These are phyloP conservation scores for Mechanitis messenoides DNA, from an alignment of 2,888 invertebrate genomes.

Conservation along the genomic window DNA sequence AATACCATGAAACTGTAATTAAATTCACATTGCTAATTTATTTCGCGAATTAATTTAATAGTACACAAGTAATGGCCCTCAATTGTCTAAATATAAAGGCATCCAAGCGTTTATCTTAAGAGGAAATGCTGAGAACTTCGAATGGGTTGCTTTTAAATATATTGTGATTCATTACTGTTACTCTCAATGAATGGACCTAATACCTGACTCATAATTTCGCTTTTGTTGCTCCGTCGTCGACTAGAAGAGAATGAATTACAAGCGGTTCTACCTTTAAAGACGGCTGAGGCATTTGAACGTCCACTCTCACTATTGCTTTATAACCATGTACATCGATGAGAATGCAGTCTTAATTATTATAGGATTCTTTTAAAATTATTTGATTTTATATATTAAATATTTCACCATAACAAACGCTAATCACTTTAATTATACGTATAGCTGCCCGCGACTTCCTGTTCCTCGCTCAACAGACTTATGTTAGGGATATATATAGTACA, in stretches of 20 bases:
- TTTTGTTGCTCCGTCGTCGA: conserved; percentile 2
- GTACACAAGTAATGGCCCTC: conserved; percentile 61
- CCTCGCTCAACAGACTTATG: too few relatives aligned
- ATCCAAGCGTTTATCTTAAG: background rate
- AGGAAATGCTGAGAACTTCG: background rate
- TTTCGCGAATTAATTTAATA: conserved; percentile 65
- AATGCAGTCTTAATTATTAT: too few relatives aligned
- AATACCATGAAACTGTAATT: too few relatives aligned
- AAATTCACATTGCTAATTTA: conserved; percentile 63
- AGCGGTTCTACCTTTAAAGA: background rate
- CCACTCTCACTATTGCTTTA: too few relatives aligned
- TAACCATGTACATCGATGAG: too few relatives aligned
- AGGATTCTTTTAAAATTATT: too few relatives aligned
- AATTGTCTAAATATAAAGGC: conserved; percentile 62
- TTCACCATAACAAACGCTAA: too few relatives aligned
- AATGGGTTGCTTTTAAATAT: conserved; percentile 11
- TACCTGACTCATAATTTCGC: conserved; percentile 11
- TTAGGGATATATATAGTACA: too few relatives aligned
- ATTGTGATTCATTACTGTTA: conserved; percentile 16
- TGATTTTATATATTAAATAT: too few relatives aligned
- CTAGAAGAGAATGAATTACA: background rate
- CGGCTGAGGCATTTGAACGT: background rate
- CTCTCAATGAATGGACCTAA: conserved; percentile 7
- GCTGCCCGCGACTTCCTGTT: too few relatives aligned
- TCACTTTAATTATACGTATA: too few relatives aligned